Percentiles rank a stretch among this genome's conserved stretches.
phyloP scores from a whole-genome alignment of 2,888 invertebrate genomes.

The Trachelus troglodyta region DNA sequence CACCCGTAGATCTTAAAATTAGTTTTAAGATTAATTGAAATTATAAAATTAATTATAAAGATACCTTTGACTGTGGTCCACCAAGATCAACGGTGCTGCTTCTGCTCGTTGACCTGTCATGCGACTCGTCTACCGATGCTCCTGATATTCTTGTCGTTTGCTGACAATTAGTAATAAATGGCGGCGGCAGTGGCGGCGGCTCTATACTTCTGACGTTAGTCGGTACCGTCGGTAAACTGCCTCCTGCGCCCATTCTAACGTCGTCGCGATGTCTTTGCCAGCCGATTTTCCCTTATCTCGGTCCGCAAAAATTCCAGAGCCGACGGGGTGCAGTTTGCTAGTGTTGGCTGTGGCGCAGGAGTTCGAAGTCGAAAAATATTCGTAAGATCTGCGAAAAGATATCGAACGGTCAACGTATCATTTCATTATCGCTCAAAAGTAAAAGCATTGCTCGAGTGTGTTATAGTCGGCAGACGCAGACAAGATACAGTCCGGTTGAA shows the following conservation, averaged over 20 bases:
- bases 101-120: conserved; percentile 27
- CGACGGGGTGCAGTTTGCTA: not conserved
- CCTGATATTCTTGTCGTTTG: conserved; percentile 27
- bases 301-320: not conserved
- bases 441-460: not conserved
- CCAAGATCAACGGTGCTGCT: conserved; percentile 21
- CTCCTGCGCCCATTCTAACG: conserved; percentile 47
- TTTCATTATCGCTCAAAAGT: not conserved
- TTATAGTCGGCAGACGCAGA: not conserved
- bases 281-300: conserved; percentile 7
- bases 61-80: conserved; percentile 12
- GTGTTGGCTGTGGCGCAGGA: not conserved
- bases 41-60: not conserved
- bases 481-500: not conserved
- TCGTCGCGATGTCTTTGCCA: conserved; percentile 24
- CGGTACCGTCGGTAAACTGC: conserved; percentile 39
- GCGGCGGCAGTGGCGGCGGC: conserved; percentile 44
- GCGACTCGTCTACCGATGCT: conserved; percentile 30
- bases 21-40: not conserved
- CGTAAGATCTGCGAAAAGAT: not conserved
- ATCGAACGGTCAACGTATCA: not conserved
- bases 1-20: no score
- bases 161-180: conserved; percentile 37
- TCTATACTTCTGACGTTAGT: conserved; percentile 28
- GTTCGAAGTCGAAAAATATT: not conserved